Base-by-base conservation (phyloP, 2,888 invertebrate genomes). In the Ypsolopha scabrella region DNA sequence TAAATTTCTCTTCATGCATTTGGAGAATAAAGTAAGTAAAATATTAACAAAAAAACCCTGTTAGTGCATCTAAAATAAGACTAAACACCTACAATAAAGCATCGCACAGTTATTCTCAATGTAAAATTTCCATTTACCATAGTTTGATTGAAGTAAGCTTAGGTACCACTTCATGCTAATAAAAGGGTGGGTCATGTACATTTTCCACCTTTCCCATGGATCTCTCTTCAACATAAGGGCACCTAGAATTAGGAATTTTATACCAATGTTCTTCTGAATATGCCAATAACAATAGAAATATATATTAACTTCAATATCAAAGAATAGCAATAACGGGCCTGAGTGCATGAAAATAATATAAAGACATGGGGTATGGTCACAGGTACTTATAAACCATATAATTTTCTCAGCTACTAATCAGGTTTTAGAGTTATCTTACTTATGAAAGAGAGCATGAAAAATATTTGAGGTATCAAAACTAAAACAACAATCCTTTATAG, bases 201-300 rank as follows among this genome's bases (percentile, higher is more conserved):
- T 81, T 86, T 87, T 87, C 85, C 87, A 87, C 72, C 86, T 71
- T 75, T 87, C 87, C 87, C 87, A 87, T 57, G 78, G 82, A 72
- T 83, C 75, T 72, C 75, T 81, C 79, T 86, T 87, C 85, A 87
- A 83, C 86, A 87, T 86, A 63, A 87, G 80, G 64, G 87, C 82
- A 82, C 87, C 87, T 87, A 87, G 69, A 87, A 87, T 76, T 41
- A 34, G 49, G 39, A 41, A 48, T 48, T 24, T 24, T 24, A 24
- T 24, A 24, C 24, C 4, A 24, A 24, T 24, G 24, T 24, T 24
- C 24, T 24, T 24, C 24, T 24, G 24, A 24, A 24, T 24, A 24
- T 24, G 24, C 24, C 24, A 24, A 24, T 24, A 24, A 24, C 4
- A 24, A 24, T 24, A 24, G 24, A 24, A 24, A 24, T 24, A 24